These are phyloP conservation scores for Sycophila texana DNA, from an alignment of 2,888 invertebrate species.

Conservation along the genomic window DNA sequence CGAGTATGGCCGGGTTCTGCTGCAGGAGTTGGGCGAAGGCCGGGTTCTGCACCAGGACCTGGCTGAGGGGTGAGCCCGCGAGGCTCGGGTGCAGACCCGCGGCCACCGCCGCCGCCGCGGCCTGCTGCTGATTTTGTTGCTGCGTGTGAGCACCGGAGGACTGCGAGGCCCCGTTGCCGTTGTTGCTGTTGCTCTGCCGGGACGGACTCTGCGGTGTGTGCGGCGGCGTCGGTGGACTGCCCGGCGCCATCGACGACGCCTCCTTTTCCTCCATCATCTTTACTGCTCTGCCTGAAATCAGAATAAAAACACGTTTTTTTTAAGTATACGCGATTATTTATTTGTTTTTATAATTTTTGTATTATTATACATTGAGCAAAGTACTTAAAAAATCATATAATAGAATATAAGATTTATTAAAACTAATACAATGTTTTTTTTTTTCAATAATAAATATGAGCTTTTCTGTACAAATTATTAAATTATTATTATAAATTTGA, in stretches of 20 bases:
- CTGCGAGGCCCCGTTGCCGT: background rate
- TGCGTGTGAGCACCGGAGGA: conserved; percentile 61
- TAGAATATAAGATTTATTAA: too few species aligned
- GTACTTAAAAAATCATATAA: too few species aligned
- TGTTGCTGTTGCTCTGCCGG: conserved; percentile 62
- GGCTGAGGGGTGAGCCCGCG: conserved; percentile 69
- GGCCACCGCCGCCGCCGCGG: conserved; percentile 34
- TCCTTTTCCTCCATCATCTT: conserved; percentile 72
- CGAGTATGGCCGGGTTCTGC: conserved; percentile 71
- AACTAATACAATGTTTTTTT: too few species aligned
- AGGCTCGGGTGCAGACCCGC: conserved; percentile 54
- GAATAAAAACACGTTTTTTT: too few species aligned
- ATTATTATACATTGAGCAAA: too few species aligned
- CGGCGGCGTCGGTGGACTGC: conserved; percentile 74
- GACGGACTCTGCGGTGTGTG: conserved; percentile 74
- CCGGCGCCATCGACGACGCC: conserved; percentile 73
- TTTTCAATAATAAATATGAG: too few species aligned
- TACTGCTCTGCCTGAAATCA: conserved; percentile 69
- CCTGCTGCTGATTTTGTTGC: conserved; percentile 56
- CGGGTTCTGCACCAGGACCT: conserved; percentile 72
- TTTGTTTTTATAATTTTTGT: too few species aligned
- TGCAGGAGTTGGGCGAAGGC: conserved; percentile 72
- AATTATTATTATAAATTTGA: too few species aligned
- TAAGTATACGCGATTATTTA: too few species aligned
- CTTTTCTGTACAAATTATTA: too few species aligned